phyloP scores from a whole-genome alignment of 2,113 vertebrate species.

The Aphelocoma coerulescens region DNA sequence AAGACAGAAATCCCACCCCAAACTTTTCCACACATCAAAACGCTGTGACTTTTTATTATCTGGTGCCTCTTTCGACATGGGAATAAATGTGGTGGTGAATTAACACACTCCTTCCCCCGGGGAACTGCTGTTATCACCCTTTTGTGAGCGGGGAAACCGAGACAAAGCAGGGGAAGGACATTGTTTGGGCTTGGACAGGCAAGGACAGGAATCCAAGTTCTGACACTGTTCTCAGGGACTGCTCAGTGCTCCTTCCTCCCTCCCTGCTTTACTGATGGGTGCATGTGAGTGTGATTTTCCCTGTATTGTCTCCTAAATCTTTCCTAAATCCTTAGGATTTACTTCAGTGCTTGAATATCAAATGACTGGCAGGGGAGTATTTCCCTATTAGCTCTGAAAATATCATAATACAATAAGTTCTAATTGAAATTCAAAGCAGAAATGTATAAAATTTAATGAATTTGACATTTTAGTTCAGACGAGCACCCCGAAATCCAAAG shows the following conservation, averaged over 20 bases:
- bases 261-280: not conserved
- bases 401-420: not conserved
- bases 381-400: not conserved
- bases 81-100: not conserved
- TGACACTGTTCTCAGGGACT: not conserved
- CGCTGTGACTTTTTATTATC: not conserved
- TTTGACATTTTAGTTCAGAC: not conserved
- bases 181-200: not conserved
- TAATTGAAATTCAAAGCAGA: not conserved
- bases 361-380: not conserved
- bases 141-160: not conserved
- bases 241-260: not conserved
- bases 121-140: not conserved
- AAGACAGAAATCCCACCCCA: not conserved
- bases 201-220: not conserved
- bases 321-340: not conserved
- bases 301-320: not conserved
- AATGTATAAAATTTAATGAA: not conserved
- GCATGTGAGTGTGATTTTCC: accelerated
- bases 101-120: not conserved
- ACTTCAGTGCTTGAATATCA: not conserved
- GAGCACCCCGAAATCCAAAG: not conserved
- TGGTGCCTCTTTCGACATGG: slow-evolving; percentile 5
- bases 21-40: not conserved
- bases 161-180: not conserved